A percentile compares a stretch with the other conserved stretches of the same genome.
Conservation (phyloP, 2,113 vertebrate genomes). For the Vidua chalybeata region DNA sequence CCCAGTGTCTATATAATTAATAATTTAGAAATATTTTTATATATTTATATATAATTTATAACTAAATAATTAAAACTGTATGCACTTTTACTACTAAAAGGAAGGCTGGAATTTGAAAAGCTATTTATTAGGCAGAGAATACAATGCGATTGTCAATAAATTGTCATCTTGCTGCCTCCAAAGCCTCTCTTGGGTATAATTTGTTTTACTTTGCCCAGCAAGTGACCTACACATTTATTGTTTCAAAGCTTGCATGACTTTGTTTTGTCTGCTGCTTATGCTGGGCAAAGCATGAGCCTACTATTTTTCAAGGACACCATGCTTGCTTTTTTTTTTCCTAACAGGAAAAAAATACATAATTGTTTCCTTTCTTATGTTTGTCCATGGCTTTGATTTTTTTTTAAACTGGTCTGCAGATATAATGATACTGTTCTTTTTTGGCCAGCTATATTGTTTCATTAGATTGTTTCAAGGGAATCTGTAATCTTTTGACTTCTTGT, state of each 20-base stretch:
- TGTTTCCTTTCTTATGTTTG: neutral
- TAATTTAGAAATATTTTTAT: neutral
- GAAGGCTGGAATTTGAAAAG: neutral
- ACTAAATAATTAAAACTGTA: neutral
- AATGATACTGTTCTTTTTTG: neutral
- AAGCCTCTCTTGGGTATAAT: neutral
- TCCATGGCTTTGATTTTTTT: neutral
- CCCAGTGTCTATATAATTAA: neutral
- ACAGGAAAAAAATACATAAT: neutral
- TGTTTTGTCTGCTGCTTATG: neutral
- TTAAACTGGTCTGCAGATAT: neutral
- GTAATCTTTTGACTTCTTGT: neutral
- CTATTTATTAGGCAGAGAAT: neutral
- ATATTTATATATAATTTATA: neutral
- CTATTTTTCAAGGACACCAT: neutral
- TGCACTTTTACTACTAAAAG: neutral
- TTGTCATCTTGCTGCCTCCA: neutral
- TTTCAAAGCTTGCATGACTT: neutral
- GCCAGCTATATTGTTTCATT: neutral
- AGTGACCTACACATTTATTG: neutral
- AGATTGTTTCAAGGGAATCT: neutral
- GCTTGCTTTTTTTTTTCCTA: too few species aligned
- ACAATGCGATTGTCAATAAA: neutral
- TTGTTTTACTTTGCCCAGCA: neutral
- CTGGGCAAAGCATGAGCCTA: neutral